These are phyloP conservation scores for Pseudococcus viburni DNA, from an alignment of 2,888 invertebrate genomes.

Conservation along the genomic window DNA sequence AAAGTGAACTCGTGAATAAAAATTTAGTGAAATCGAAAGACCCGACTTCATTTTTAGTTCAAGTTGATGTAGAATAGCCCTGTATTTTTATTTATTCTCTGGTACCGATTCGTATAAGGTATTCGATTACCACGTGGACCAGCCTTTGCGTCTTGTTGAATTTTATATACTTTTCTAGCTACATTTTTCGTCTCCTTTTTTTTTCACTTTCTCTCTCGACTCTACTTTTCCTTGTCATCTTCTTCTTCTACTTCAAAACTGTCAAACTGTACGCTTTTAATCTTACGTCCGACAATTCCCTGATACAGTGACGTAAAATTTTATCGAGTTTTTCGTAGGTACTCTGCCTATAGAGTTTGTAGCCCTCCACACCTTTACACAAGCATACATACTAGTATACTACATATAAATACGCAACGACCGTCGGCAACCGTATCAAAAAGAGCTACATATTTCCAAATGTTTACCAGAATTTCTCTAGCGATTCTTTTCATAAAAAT, in stretches of 20 bases:
- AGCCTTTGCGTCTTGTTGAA: neutral
- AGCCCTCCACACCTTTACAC: neutral
- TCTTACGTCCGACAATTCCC: slow-evolving; percentile 1
- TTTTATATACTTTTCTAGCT: neutral
- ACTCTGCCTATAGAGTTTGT: neutral
- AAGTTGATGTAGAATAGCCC: too few relatives aligned
- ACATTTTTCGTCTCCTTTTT: neutral
- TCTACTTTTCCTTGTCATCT: neutral
- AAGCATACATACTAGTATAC: neutral
- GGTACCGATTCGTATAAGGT: too few relatives aligned
- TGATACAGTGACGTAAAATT: neutral
- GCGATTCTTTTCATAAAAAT: neutral
- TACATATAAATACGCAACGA: neutral
- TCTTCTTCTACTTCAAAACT: neutral
- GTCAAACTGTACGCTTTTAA: slow-evolving; percentile 14
- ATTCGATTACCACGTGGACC: too few relatives aligned
- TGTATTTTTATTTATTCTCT: too few relatives aligned
- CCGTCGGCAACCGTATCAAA: neutral
- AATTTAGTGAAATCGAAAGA: too few relatives aligned
- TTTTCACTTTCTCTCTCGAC: neutral
- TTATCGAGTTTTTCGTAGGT: slow-evolving; percentile 1
- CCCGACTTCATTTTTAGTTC: too few relatives aligned
- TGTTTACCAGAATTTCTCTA: slow-evolving; percentile 1
- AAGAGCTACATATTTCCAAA: neutral
- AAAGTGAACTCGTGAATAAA: too few relatives aligned